phyloP scores from a whole-genome alignment of 2,888 invertebrate genomes.

The Trichogramma evanescens region DNA sequence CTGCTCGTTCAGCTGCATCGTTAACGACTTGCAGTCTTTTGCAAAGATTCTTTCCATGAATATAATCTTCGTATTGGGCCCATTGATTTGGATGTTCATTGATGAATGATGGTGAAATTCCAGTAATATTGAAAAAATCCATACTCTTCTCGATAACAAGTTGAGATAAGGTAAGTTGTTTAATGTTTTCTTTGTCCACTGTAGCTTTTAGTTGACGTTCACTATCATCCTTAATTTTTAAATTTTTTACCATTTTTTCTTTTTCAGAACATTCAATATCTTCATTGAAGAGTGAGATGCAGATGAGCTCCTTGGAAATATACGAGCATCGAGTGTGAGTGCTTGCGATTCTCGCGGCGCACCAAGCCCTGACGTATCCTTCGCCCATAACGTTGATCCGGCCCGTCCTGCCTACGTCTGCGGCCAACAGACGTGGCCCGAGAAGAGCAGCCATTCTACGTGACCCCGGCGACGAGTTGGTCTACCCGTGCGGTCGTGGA shows the following conservation, averaged over 20 bases:
- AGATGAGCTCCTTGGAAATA: conserved; percentile 6
- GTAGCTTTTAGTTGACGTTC: not conserved
- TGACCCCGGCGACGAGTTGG: no score
- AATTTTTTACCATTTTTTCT: conserved; percentile 6
- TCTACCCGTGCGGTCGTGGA: no score
- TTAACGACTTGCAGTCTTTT: not conserved
- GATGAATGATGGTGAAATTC: not conserved
- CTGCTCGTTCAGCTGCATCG: not conserved
- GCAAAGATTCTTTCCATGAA: not conserved
- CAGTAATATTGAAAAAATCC: not conserved
- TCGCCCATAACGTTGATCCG: no score
- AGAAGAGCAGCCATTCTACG: no score
- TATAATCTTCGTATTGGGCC: not conserved
- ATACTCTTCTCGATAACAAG: not conserved
- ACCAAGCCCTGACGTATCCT: no score
- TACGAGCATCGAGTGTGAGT: no score
- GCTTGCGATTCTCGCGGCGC: no score
- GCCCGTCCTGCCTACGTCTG: no score
- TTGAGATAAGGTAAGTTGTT: not conserved
- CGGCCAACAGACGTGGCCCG: no score
- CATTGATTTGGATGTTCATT: not conserved
- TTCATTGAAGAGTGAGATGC: conserved; percentile 11
- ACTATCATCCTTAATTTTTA: not conserved
- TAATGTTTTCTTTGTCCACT: not conserved
- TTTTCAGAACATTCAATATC: conserved; percentile 3